These are phyloP conservation scores for Drosophila neocordata DNA, from an alignment of 1,140 invertebrate species.

Conservation along the genomic window DNA sequence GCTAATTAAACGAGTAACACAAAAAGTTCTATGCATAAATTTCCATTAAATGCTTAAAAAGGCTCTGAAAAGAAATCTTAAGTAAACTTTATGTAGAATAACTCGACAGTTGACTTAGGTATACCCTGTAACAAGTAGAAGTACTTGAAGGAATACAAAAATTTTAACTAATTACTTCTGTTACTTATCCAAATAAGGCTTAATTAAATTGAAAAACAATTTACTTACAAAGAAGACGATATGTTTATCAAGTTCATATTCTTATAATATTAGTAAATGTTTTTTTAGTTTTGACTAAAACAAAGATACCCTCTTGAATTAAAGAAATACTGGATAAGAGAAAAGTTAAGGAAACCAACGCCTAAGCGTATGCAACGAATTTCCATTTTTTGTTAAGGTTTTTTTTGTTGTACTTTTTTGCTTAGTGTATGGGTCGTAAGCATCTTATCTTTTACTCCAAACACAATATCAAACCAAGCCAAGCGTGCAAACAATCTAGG, in stretches of 20 bases:
- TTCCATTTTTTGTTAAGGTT: constrained; percentile 4
- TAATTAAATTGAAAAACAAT: no score
- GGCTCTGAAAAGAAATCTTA: neutral
- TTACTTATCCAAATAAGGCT: no score
- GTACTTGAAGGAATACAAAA: no score
- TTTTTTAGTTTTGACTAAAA: no score
- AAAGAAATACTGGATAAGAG: neutral
- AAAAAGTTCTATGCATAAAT: constrained; percentile 73
- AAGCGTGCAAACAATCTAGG: constrained; percentile 68
- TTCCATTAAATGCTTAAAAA: constrained; percentile 49
- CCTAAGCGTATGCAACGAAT: constrained; percentile 13
- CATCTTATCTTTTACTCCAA: constrained; percentile 64
- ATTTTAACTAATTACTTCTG: constrained; percentile 6
- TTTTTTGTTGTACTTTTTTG: neutral
- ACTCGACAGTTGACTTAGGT: neutral
- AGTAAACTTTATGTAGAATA: neutral
- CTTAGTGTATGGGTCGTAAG: constrained; percentile 47
- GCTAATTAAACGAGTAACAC: constrained; percentile 75
- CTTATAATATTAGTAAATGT: no score
- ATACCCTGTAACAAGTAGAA: neutral
- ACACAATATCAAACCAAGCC: constrained; percentile 65
- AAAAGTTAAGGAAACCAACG: constrained; percentile 1
- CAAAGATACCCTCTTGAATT: no score
- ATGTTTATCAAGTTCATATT: no score
- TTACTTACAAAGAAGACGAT: no score